Evolutionary conservation across 1,140 invertebrate species (phyloP).

Genomic region (Fopius arisanus): DNA sequence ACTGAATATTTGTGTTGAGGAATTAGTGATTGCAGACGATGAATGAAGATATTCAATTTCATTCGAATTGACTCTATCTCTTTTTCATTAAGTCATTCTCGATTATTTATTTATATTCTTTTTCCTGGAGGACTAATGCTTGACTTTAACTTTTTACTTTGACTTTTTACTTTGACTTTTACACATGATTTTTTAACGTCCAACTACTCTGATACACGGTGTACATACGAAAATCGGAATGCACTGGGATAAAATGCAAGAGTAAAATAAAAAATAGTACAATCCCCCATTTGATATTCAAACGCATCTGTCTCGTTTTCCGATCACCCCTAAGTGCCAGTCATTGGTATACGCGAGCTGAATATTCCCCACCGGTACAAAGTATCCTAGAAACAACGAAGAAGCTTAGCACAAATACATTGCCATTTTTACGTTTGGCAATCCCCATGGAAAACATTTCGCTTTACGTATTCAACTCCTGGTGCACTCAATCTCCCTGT

Average conservation of each 20-base stretch:
- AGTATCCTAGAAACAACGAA: neutral
- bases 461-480: constrained; percentile 31
- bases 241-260: neutral
- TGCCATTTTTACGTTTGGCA: constrained; percentile 6
- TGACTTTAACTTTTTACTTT: too few species aligned
- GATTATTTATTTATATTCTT: too few species aligned
- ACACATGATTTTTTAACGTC: too few species aligned
- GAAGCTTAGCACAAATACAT: constrained; percentile 12
- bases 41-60: too few species aligned
- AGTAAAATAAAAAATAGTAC: neutral
- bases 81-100: too few species aligned
- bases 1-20: too few species aligned
- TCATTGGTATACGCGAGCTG: constrained; percentile 20
- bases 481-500: constrained; percentile 18
- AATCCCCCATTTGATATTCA: constrained; percentile 27
- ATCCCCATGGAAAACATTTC: constrained; percentile 16
- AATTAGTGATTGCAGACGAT: too few species aligned
- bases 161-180: too few species aligned
- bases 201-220: too few species aligned
- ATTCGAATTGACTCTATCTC: too few species aligned
- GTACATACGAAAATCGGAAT: neutral
- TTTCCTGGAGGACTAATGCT: too few species aligned
- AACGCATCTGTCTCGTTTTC: constrained; percentile 25
- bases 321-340: constrained; percentile 27
- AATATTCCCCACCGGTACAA: constrained; percentile 14